Base-by-base conservation (phyloP, 2,888 invertebrate genomes). In the Mimumesa dahlbomi region DNA sequence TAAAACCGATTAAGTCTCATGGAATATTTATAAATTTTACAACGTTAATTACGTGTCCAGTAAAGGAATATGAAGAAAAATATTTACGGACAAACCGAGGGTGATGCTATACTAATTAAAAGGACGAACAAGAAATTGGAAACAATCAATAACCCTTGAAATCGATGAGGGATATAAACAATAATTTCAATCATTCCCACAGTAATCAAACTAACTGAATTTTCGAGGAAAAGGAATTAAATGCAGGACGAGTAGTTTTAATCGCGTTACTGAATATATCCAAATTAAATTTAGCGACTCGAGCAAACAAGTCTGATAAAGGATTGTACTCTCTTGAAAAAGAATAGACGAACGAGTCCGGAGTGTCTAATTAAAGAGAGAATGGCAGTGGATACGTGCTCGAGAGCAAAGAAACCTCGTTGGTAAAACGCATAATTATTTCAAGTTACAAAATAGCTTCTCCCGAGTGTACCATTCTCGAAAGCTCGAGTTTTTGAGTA, bases 301-400 rank as follows among this genome's bases (percentile, higher is more conserved):
- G 18, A 45, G 43, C 11, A 13, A 5, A 6, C 21, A 21, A 22
- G n/a, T 0, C 29, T 34, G 13, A 13, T 19, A 45, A 38, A 29
- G 42, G 36, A 36, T 18, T 22, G 36, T 29, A 54, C 52, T 54
- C 11, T 5, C 34, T 36, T 36, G n/a, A 18, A 29, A 21, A 22
- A 22, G 21, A 45, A 18, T 7, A 25, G 31, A 18, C 14, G 19
- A 29, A 38, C 31, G 38, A 38, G 58, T 7, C 14, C 18, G 7
- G 40, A 65, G 58, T 45, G 58, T 46, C 72, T 58, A 72, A 72
- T 72, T 72, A 72, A 70, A 58, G 38, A 50, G 45, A 16, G 34
- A 50, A 57, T 42, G 40, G 42, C 45, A 29, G 38, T 29, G 69
- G 40, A 54, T 72, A 72, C 72, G 72, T 72, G 72, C 46, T 70